Evolutionary conservation across 2,797 vertebrate species (phyloP), one percentile per base, ranked within the genome.

Genomic region (Alca torda): DNA sequence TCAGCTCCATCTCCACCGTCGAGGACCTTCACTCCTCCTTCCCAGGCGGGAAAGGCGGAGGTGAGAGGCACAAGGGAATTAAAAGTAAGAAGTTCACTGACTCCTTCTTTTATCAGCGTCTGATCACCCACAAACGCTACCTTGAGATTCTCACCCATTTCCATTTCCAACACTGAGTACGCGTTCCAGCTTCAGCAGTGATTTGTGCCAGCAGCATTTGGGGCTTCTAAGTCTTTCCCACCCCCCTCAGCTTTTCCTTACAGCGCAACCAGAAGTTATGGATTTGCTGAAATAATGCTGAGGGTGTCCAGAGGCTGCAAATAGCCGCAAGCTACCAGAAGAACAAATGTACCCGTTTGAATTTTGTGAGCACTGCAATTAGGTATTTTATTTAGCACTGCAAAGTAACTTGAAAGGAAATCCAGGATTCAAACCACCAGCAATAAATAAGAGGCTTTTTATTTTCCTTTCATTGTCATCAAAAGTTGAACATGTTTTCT

Each of bases 381-480:
- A 96, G 79, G 89, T 88, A 92, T 95, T 96, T 96, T 97, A 96
- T 96, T 97, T 94, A 94, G 93, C 93, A 73, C 94, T 41, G 87
- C 83, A 92, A 82, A 90, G 85, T 73, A 95, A 96, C 91, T 93
- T 89, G 87, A 95, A 96, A 93, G 94, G 83, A 96, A 94, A 97
- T 68, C 91, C 89, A 90, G 76, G 85, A 96, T 94, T 94, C 87
- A 89, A 96, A 89, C 65, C 80, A 77, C 37, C 69, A 65, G 92
- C 80, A 94, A 95, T 96, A 96, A 96, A 95, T 95, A 97, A 96
- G 73, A 3, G 0, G 76, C 74, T 95, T 92, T 96, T 95, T 94
- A 90, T 96, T 96, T 94, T 87, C 89, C 96, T 95, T 90, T 70
- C 92, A 76, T 74, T 93, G 90, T 89, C 88, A 86, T 68, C 89